Percentiles rank a stretch among this genome's conserved stretches.
Evolutionary conservation across 2,113 vertebrate genomes (phyloP).

Genomic region (Oncorhynchus masou): DNA sequence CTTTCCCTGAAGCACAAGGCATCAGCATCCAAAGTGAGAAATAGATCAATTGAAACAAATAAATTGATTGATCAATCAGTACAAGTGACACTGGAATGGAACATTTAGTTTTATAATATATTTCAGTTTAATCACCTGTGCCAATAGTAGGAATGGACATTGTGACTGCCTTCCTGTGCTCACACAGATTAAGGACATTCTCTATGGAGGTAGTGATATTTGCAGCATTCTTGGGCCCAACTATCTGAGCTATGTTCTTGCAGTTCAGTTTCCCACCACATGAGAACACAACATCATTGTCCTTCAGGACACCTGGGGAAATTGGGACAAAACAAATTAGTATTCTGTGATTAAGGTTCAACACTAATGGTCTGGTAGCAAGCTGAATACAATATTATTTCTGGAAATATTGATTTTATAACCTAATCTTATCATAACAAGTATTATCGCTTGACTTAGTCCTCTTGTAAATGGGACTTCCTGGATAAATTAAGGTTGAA

Average conservation of each 20-base stretch:
- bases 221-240: conserved; percentile 40
- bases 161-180: conserved; percentile 26
- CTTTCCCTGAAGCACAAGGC: conserved; percentile 35
- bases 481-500: background rate
- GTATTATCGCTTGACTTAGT: background rate
- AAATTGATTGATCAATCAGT: background rate
- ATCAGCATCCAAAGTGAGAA: background rate
- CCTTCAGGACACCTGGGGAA: conserved; percentile 40
- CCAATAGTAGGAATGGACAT: conserved; percentile 60
- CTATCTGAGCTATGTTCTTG: conserved; percentile 59
- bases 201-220: conserved; percentile 43
- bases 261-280: conserved; percentile 52
- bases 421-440: background rate
- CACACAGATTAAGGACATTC: conserved; percentile 53
- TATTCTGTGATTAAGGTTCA: background rate
- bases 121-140: conserved; percentile 43
- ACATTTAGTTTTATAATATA: background rate
- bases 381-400: background rate
- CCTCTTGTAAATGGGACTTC: background rate
- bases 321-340: too few species aligned
- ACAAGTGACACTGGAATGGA: background rate
- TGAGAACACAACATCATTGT: conserved; percentile 50
- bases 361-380: background rate
- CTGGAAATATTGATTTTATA: background rate
- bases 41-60: background rate